A percentile compares a stretch with the other conserved stretches of the same genome.
Evolutionary conservation across 2,888 invertebrate genomes (phyloP).

Genomic region (Andrena marginata): DNA sequence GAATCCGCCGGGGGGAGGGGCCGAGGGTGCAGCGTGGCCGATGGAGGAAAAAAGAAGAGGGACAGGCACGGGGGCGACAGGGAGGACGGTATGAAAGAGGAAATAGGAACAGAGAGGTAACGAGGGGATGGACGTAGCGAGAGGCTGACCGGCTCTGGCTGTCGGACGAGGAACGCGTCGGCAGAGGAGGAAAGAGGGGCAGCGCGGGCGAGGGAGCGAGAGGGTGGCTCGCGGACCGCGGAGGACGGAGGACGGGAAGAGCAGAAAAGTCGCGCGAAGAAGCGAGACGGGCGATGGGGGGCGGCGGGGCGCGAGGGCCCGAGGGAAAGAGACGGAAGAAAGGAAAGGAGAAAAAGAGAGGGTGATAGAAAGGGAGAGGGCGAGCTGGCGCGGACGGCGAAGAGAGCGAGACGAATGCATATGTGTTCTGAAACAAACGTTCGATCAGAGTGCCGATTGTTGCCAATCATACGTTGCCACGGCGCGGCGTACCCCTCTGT

Average conservation of each 20-base stretch:
- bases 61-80: constrained; percentile 44
- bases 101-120: constrained; percentile 48
- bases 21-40: constrained; percentile 26
- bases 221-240: neutral
- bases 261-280: constrained; percentile 12
- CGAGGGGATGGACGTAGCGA: constrained; percentile 60
- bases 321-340: constrained; percentile 48
- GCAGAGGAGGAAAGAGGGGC: constrained; percentile 28
- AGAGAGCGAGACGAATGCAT: constrained; percentile 71
- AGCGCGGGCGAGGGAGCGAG: constrained; percentile 51
- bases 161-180: constrained; percentile 28
- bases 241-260: constrained; percentile 4
- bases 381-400: constrained; percentile 52
- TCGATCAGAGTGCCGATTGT: constrained; percentile 85
- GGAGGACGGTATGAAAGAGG: constrained; percentile 32
- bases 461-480: constrained; percentile 84
- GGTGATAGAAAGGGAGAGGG: constrained; percentile 56
- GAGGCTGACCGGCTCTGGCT: constrained; percentile 35
- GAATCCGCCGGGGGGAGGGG: constrained; percentile 33
- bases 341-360: constrained; percentile 50
- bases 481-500: constrained; percentile 78
- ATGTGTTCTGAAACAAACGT: constrained; percentile 84
- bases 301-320: constrained; percentile 37
- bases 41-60: constrained; percentile 44
- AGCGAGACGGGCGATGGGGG: constrained; percentile 33